A percentile compares a stretch with the other conserved stretches of the same genome.
Conservation (phyloP, 2,113 vertebrate genomes). For the Falco punctatus region DNA sequence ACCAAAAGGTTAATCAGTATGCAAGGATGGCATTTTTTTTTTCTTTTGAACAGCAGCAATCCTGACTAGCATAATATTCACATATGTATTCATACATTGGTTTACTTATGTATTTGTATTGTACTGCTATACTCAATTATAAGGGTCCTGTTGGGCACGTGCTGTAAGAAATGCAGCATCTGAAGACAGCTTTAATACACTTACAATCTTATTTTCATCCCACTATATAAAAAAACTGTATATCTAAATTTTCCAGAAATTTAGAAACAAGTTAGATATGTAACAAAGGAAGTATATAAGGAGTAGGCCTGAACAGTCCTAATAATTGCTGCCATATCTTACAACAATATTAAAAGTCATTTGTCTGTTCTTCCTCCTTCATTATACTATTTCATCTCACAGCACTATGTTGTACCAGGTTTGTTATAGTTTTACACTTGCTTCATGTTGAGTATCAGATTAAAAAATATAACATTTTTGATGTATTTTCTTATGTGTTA, state of each 20-base stretch:
- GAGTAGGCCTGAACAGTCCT: background rate
- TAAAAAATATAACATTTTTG: background rate
- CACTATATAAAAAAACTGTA: background rate
- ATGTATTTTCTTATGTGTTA: background rate
- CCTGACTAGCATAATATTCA: background rate
- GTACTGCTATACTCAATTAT: background rate
- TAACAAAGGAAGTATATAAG: background rate
- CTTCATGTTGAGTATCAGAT: background rate
- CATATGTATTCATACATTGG: fast-evolving
- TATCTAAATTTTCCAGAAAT: background rate
- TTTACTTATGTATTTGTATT: background rate
- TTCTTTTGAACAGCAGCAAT: background rate
- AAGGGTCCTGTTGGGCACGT: background rate
- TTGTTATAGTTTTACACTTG: background rate
- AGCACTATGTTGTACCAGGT: fast-evolving
- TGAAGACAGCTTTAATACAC: background rate
- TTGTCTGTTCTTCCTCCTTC: background rate
- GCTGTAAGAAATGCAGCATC: background rate
- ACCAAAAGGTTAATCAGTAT: background rate
- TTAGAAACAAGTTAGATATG: background rate
- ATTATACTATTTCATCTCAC: background rate
- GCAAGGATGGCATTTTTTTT: background rate
- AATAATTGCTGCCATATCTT: background rate
- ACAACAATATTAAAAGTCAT: background rate
- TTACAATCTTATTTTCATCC: background rate